Evolutionary conservation across 2,797 vertebrate species (phyloP), one percentile per base, ranked within the genome.

Genomic region (Ctenochaetus hawaiiensis): DNA sequence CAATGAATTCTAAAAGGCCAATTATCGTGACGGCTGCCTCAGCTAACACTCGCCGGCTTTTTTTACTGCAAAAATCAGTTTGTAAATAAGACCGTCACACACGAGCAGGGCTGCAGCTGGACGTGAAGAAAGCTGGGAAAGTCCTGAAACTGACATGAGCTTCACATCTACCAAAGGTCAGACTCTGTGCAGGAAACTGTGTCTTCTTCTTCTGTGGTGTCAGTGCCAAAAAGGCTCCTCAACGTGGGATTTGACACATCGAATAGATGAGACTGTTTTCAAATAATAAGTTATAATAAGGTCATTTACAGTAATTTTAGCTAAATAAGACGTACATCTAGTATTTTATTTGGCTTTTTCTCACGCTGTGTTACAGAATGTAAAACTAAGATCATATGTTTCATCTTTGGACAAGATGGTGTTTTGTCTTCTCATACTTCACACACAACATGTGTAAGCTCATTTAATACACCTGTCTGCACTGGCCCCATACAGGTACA

Each of bases 1-100:
- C 70, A 56, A 30, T 26, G 22, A 52, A 64, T 81, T 87, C 63
- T 79, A 71, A 75, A 75, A 76, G 74, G 73, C 74, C 73, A 79
- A 78, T 85, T 82, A 84, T 72, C 58, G 44, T 34, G 69, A 71
- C 43, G 69, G 77, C 83, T 75, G 65, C 62, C 62, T 83, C 77
- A 81, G 80, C 78, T 58, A 63, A 66, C 37, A 58, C 37, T 39
- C 10, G n/a, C 18, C 18, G 30, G 6, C 5, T 68, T 74, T 75
- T 59, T 68, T 61, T 23, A 1, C 59, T 9, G 72, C 11, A 66
- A 62, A 44, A 59, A 23, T 72, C 0, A 8, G 51, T 44, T 57
- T 72, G 39, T 57, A 69, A 72, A 9, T 34, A 7, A 58, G 20
- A n/a, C 11, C 1, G 72, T 43, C 56, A 37, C 30, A 37, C 17